Conservation (phyloP, 2,888 invertebrate genomes). For the Ophion slaviceki region DNA sequence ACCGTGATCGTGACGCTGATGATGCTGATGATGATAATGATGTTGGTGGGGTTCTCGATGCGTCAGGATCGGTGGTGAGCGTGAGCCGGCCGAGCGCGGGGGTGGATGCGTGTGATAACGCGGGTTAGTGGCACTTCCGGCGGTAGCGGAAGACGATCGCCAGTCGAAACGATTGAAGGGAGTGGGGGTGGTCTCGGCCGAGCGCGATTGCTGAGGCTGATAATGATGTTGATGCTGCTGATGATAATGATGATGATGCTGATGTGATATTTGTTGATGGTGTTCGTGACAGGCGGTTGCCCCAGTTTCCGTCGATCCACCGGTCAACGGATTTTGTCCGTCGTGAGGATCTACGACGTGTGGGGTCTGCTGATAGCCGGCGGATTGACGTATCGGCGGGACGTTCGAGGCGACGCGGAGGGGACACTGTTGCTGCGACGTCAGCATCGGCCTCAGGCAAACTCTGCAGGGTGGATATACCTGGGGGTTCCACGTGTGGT, state of each 20-base stretch:
- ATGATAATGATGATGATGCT: conserved; percentile 23
- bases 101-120: conserved; percentile 72
- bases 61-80: conserved; percentile 48
- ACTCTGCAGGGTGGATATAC: conserved; percentile 78
- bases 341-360: conserved; percentile 6
- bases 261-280: neutral
- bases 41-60: conserved; percentile 61
- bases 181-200: conserved; percentile 68
- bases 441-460: conserved; percentile 79
- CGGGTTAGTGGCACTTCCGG: conserved; percentile 51
- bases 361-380: conserved; percentile 42
- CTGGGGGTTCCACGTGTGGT: conserved; percentile 80
- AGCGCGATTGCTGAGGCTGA: conserved; percentile 65
- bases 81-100: conserved; percentile 59
- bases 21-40: conserved; percentile 61
- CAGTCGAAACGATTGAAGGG: conserved; percentile 70
- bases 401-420: conserved; percentile 57
- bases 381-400: conserved; percentile 68
- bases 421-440: conserved; percentile 73
- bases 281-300: conserved; percentile 65
- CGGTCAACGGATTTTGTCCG: conserved; percentile 40
- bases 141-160: conserved; percentile 65
- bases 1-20: conserved; percentile 51
- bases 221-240: conserved; percentile 42
- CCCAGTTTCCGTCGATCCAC: conserved; percentile 21